Evolutionary conservation across 2,113 vertebrate genomes (phyloP).

Genomic region (Poeciliopsis prolifica): DNA sequence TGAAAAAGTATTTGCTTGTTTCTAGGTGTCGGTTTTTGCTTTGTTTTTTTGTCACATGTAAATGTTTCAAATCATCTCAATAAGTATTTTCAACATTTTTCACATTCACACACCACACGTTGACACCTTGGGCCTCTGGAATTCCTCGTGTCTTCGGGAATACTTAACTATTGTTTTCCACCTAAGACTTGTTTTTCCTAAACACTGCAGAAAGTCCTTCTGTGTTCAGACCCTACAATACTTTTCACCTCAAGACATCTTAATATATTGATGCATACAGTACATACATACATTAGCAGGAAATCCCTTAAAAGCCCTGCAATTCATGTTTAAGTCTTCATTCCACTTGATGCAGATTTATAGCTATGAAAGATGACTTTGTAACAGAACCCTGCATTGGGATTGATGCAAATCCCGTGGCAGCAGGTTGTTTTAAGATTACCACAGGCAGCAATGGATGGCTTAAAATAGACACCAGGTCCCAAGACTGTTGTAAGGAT

Average conservation of each 20-base stretch:
- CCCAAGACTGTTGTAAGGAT: not conserved
- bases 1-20: not conserved
- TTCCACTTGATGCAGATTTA: conserved; percentile 31
- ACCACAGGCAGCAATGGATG: not conserved
- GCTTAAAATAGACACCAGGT: no score
- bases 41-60: not conserved
- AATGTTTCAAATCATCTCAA: not conserved
- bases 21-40: not conserved
- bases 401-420: not conserved
- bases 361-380: conserved; percentile 34
- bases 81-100: no score
- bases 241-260: not conserved
- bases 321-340: conserved; percentile 21
- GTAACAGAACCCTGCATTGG: conserved; percentile 1
- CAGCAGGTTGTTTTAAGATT: not conserved
- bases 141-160: no score
- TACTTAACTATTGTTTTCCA: no score
- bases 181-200: no score
- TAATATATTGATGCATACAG: not conserved
- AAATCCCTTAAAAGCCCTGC: not conserved
- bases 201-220: no score
- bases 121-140: no score
- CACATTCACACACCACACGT: no score
- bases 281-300: not conserved
- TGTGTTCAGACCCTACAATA: not conserved